Evolutionary conservation across 2,113 vertebrate species (phyloP), one percentile per base, ranked within the genome.

Genomic region (Carollia perspicillata): DNA sequence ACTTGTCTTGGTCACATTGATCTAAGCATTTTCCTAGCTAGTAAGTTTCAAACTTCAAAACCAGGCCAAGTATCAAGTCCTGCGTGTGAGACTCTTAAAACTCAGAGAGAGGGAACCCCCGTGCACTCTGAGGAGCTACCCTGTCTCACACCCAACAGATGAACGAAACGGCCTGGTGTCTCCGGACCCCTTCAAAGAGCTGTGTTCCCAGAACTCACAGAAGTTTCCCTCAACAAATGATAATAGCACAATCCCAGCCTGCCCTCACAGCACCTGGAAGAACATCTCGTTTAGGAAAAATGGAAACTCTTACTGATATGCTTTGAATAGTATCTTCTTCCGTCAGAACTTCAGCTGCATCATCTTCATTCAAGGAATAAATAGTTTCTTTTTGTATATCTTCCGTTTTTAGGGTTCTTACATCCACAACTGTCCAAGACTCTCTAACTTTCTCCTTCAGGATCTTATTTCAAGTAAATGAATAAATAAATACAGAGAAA

Each of bases 331-430:
- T 99, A 66, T 99, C 99, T 0, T 99, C 99, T 96, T 96, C 22
- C 23, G 55, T 58, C 72, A 97, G 96, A 97, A 99, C 97, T 97
- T 99, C 99, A 2, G 99, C 99, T 98, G 99, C 99, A 1, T 99
- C 98, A 95, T 99, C 99, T 16, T 99, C 99, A 77, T 99, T 98
- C 97, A 99, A 98, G 96, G 99, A 99, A 98, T 98, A 99, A 88
- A 99, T 99, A 0, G 99, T 99, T 97, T 99, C 99, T 96, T 96
- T 99, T 86, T 98, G 98, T 71, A 99, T 96, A 58, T 99, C 99
- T 0, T 99, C 99, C 96, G 96, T 99, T 96, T 95, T 97, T 72
- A 98, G 96, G 17, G 98, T 98, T 98, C 99, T 99, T 94, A 99
- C 99, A 55, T 99, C 99, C 20, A 99, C 99, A 75, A 98, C 88